Evolutionary conservation across 2,113 vertebrate species (phyloP).

Genomic region (Mohoua ochrocephala): DNA sequence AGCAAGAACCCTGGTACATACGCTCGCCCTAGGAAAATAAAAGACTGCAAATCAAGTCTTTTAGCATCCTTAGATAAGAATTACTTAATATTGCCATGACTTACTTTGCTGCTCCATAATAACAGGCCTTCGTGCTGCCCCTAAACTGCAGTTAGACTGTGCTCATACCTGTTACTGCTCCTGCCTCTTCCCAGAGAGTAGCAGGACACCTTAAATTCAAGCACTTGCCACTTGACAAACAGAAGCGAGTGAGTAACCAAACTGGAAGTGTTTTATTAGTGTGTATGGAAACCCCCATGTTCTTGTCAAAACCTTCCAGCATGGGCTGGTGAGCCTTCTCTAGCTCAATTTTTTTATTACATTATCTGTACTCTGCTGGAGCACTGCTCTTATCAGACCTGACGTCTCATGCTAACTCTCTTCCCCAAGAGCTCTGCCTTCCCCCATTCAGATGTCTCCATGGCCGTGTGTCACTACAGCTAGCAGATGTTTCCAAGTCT

Average conservation of each 20-base stretch:
- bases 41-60: neutral
- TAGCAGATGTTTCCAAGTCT: slow-evolving; percentile 57
- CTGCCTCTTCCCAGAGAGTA: neutral
- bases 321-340: neutral
- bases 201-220: neutral
- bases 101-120: neutral
- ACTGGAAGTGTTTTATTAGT: neutral
- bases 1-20: neutral
- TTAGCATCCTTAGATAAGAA: neutral
- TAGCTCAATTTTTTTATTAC: neutral
- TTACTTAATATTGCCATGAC: neutral
- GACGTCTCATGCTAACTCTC: neutral
- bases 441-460: neutral
- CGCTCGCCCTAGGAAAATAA: neutral
- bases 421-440: neutral
- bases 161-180: neutral
- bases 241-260: neutral
- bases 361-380: neutral
- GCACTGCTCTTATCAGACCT: neutral
- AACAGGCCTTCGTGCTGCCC: neutral
- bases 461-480: neutral
- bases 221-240: neutral
- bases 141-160: neutral
- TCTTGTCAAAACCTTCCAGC: neutral
- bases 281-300: neutral